Base-by-base conservation (phyloP, 2,888 invertebrate species). In the Ethmia dodecea region DNA sequence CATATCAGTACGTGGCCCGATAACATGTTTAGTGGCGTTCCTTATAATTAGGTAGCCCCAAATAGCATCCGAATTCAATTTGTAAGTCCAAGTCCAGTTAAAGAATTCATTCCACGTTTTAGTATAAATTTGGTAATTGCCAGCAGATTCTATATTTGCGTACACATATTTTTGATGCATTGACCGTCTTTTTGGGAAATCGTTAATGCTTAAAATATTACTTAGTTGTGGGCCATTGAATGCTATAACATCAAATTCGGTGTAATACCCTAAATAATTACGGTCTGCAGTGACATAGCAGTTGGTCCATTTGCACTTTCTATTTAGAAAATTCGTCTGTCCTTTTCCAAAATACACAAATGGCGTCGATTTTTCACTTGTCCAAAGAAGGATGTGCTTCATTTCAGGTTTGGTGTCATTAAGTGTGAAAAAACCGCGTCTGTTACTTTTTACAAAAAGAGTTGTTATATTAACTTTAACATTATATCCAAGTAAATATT, bases 31-130 rank as follows among this genome's bases (percentile, higher is more conserved):
- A 15, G 50, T 53, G 2, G 46, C 37, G 42, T 79, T 68, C 43
- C 44, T 56, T 9, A 81, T 44, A 2, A 48, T 46, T 6, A 75
- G 47, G 35, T 78, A 77, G 5, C 63, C 62, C 79, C 79, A 80
- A 6, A 64, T 34, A 1, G 61, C 56, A 41, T 78, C 74, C 1
- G 78, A 75, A 42, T 75, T 55, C 2, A 76, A 40, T 50, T 63
- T 71, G 35, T 79, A 79, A 0, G 79, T 79, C 79, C 78, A 79
- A 10, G 80, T 79, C 78, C 76, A 78, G 43, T 80, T 81, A 37
- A 80, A 80, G 37, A 53, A 78, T 5, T 49, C 45, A 37, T 80
- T 49, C 54, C 67, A 76, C 3, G 33, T 40, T 1, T 57, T 40
- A 20, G 47, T 45, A 29, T 65, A 65, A 3, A 72, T 41, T 0